Base-by-base conservation (phyloP, 2,888 invertebrate species). In the Nycteola revayana region DNA sequence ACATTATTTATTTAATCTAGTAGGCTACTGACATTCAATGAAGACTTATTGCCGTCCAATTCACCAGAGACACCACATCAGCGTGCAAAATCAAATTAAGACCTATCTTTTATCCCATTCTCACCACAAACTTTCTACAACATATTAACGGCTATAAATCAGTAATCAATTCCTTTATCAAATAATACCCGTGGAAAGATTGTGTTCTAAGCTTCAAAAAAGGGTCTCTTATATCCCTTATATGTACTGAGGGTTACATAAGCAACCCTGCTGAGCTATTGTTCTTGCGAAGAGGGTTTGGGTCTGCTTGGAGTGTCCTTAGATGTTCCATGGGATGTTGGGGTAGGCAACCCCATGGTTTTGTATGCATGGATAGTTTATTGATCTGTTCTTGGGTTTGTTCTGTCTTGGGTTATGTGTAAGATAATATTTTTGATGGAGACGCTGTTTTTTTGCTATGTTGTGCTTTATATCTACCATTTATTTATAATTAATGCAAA, bases 211-310 rank as follows among this genome's bases (percentile, higher is more conserved):
- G 10, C 23, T 21, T 10, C 36, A 33, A 51, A 46, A 57, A 55
- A 36, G 49, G 58, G 49, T 47, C 49, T 55, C 53, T 36, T 21
- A 5, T 44, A 30, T 35, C 39, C 42, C 42, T 42, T 32, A 30
- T 41, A 38, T 42, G 30, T 38, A 10, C 20, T 36, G 33, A 30
- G 29, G 41, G 34, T 49, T 36, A 47, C 36, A 40, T 32, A 39
- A 36, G 42, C 33, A 14, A 31, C 34, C 28, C 28, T 23, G 39
- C 39, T 31, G 7, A 22, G 3, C 28, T 36, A 32, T 44, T 54
- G 49, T 49, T 45, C 47, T 42, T 28, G 6, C 2, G 7, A 7
- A 21, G 21, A 21, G 32, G 7, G 36, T 36, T 44, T 32, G 49
- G 54, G 58, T 50, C 32, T n/a, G 41, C 29, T 31, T 41, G 25